A percentile compares a stretch with the other conserved stretches of the same genome.
phyloP scores from a whole-genome alignment of 2,113 vertebrate species.

The Nymphicus hollandicus region DNA sequence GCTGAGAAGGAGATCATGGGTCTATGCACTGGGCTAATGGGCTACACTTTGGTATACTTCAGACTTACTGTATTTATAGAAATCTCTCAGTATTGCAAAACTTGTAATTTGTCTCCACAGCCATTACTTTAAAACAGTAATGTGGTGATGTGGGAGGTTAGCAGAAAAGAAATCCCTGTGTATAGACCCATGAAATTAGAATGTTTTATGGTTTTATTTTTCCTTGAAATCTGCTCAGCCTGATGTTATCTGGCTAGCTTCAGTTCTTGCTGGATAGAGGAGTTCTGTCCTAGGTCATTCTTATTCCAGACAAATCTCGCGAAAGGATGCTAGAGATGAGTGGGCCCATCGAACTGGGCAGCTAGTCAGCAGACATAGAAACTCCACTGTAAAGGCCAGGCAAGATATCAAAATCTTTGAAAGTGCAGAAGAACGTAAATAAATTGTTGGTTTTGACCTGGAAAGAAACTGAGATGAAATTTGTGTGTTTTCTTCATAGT shows the following conservation, averaged over 20 bases:
- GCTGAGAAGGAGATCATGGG: not conserved
- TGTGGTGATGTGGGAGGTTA: not conserved
- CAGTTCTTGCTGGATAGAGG: not conserved
- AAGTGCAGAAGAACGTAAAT: not conserved
- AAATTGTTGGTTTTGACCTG: not conserved
- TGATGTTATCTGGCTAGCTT: not conserved
- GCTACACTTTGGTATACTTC: not conserved
- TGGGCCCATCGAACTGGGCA: not conserved
- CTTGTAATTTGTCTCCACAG: not conserved
- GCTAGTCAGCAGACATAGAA: not conserved
- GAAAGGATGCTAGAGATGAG: not conserved
- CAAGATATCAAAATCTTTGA: not conserved
- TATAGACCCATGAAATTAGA: not conserved
- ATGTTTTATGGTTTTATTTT: not conserved
- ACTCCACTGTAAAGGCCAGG: not conserved
- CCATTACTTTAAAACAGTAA: not conserved
- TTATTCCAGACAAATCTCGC: not conserved
- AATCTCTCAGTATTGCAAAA: not conserved
- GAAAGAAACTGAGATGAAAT: not conserved
- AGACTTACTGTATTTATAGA: not conserved
- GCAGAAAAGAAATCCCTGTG: not conserved
- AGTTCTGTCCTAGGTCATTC: not conserved
- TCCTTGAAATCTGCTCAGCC: not conserved
- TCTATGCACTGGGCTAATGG: not conserved
- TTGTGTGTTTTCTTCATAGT: not conserved